Conservation (phyloP, 2,888 invertebrate species). For the Scaptomyza flava region DNA sequence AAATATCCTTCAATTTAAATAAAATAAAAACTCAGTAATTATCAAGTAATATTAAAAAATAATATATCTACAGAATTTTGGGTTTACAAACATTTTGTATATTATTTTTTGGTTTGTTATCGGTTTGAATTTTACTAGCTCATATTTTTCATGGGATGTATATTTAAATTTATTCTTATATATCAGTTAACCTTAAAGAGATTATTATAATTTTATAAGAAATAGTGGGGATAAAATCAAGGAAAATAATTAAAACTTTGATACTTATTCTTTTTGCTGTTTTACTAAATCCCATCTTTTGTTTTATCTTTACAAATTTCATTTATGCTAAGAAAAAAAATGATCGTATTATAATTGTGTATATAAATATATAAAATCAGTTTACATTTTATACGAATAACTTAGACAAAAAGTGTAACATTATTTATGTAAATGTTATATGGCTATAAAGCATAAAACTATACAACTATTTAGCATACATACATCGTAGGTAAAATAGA, state of each 20-base stretch:
- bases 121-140: background rate
- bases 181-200: background rate
- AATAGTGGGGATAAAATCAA: too few species aligned
- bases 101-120: slow-evolving; percentile 15
- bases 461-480: slow-evolving; percentile 34
- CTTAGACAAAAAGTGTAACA: slow-evolving; percentile 24
- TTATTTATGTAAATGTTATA: slow-evolving; percentile 51
- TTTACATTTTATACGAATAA: slow-evolving; percentile 32
- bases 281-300: slow-evolving; percentile 2
- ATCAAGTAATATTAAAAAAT: background rate
- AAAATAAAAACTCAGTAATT: background rate
- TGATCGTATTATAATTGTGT: slow-evolving; percentile 39
- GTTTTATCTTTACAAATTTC: background rate
- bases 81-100: slow-evolving; percentile 1
- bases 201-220: background rate
- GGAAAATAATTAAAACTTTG: too few species aligned
- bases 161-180: background rate
- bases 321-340: background rate
- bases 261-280: background rate
- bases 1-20: background rate
- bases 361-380: slow-evolving; percentile 45
- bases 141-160: background rate
- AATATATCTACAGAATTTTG: background rate
- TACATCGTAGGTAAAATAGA: slow-evolving; percentile 21
- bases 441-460: slow-evolving; percentile 40